A percentile compares a stretch with the other conserved stretches of the same genome.
These are phyloP conservation scores for Ceratotherium simum DNA, from an alignment of 2,113 vertebrate genomes.

Conservation along the genomic window DNA sequence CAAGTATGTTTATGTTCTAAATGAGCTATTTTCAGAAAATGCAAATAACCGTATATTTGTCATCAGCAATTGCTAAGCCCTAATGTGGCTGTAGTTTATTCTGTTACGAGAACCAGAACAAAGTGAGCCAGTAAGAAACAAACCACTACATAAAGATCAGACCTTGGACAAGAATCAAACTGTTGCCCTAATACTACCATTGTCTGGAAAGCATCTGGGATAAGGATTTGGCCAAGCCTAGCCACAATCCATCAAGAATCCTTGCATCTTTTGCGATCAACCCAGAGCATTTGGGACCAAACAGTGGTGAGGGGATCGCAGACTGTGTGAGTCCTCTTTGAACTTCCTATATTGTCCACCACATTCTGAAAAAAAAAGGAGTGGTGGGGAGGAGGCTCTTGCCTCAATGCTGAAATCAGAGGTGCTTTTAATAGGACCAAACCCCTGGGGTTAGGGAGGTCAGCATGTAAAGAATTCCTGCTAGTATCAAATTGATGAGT, in stretches of 20 bases:
- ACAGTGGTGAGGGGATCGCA: neutral
- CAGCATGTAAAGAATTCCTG: neutral
- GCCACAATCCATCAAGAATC: neutral
- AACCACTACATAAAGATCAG: neutral
- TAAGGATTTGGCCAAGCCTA: neutral
- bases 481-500: neutral
- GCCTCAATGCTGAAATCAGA: neutral
- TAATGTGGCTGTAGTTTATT: neutral
- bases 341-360: neutral
- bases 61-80: neutral
- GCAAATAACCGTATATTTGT: neutral
- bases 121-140: neutral
- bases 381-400: neutral
- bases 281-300: neutral
- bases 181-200: neutral
- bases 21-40: constrained; percentile 27
- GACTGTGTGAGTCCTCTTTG: neutral
- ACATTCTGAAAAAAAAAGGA: neutral
- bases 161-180: neutral
- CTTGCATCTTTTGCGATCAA: neutral
- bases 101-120: neutral
- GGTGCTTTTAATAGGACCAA: neutral
- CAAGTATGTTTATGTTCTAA: neutral
- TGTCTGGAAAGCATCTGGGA: neutral
- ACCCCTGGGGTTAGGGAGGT: neutral